phyloP scores from a whole-genome alignment of 35 echinoderm and acorn worm genomes.

The Stichopus chloronotus region DNA sequence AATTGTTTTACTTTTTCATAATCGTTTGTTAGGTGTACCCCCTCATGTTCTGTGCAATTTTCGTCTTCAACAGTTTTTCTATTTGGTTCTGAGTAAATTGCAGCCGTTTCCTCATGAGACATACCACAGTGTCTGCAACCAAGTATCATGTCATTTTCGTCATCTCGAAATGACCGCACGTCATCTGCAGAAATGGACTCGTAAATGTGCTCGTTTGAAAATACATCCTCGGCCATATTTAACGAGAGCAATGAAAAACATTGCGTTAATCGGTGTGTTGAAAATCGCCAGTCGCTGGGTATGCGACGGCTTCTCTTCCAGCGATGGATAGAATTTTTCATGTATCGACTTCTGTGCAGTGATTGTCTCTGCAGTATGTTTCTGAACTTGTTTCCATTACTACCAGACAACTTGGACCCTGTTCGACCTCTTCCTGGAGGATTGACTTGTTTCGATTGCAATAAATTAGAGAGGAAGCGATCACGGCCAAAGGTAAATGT shows the following conservation, averaged over 20 bases:
- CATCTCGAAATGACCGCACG: not conserved
- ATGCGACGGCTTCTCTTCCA: not conserved
- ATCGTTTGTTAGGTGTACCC: not conserved
- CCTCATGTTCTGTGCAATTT: not conserved
- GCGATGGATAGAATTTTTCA: not conserved
- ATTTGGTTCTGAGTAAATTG: not conserved
- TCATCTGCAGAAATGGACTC: conserved; percentile 36
- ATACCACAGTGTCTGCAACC: not conserved
- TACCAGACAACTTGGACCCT: not conserved
- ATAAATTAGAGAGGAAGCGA: conserved; percentile 14
- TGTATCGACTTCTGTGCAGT: not conserved
- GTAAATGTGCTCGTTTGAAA: conserved; percentile 28
- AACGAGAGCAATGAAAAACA: conserved; percentile 27
- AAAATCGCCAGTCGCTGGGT: not conserved
- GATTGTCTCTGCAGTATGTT: not conserved
- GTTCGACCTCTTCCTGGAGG: not conserved
- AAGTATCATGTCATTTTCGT: not conserved
- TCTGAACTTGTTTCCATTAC: not conserved
- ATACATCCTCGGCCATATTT: not conserved
- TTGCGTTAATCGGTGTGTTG: not conserved
- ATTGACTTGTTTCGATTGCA: not conserved
- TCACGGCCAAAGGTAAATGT: not conserved
- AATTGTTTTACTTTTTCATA: not conserved
- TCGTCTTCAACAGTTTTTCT: not conserved
- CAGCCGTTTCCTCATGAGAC: not conserved